Percentiles rank a stretch among this genome's conserved stretches.
Evolutionary conservation across 2,113 vertebrate genomes (phyloP).

Genomic region (Nerophis ophidion): DNA sequence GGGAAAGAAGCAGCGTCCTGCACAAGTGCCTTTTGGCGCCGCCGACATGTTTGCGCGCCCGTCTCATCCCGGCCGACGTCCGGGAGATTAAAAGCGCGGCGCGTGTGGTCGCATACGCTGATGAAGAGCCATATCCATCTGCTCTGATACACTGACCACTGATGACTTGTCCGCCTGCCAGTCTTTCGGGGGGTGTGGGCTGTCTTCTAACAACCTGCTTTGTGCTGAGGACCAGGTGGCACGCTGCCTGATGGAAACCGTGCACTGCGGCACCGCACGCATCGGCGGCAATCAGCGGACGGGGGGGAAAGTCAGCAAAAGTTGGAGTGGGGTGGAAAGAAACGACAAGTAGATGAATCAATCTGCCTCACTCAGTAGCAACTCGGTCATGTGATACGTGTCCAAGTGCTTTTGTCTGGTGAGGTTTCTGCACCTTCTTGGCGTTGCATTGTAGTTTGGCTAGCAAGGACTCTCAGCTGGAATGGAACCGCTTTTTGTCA

Average conservation of each 20-base stretch:
- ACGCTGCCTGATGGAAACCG: slow-evolving; percentile 13
- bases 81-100: slow-evolving; percentile 34
- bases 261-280: not conserved
- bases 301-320: slow-evolving; percentile 12
- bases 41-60: not conserved
- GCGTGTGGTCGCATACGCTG: slow-evolving; percentile 19
- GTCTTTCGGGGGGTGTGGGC: slow-evolving; percentile 37
- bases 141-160: slow-evolving; percentile 44
- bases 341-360: not conserved
- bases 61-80: slow-evolving; percentile 21
- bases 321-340: not conserved
- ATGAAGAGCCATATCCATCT: slow-evolving; percentile 44
- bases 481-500: too few species aligned
- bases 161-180: slow-evolving; percentile 51
- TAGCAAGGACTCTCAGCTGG: too few species aligned
- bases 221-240: slow-evolving; percentile 17
- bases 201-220: slow-evolving; percentile 33
- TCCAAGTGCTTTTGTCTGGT: too few species aligned
- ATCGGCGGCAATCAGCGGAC: slow-evolving; percentile 2
- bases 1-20: slow-evolving; percentile 14
- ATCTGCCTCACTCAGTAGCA: not conserved
- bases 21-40: slow-evolving; percentile 27
- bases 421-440: too few species aligned
- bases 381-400: too few species aligned
- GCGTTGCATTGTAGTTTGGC: too few species aligned